Conservation (phyloP, 2,113 vertebrate genomes). For the Tringa solitaria region DNA sequence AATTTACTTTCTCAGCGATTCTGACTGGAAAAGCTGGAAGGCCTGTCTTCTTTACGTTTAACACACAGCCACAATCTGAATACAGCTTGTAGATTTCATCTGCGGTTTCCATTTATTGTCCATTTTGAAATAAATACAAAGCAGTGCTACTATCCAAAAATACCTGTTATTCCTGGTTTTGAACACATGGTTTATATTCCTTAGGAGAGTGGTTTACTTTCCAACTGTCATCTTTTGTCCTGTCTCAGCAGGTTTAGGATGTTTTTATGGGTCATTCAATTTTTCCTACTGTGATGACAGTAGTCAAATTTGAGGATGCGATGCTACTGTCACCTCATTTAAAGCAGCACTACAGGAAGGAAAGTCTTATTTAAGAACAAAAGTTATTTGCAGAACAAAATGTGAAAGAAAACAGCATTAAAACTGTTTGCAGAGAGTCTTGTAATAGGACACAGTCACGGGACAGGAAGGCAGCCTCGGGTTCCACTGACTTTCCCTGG, state of each 20-base stretch:
- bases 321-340: not conserved
- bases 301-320: not conserved
- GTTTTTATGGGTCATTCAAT: not conserved
- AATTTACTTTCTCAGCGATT: slow-evolving; percentile 40
- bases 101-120: slow-evolving; percentile 1
- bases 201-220: not conserved
- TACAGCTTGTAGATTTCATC: not conserved
- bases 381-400: not conserved
- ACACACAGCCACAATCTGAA: not conserved
- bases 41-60: not conserved
- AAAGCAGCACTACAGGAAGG: not conserved
- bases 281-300: not conserved
- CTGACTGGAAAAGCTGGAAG: not conserved
- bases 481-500: not conserved
- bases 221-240: not conserved
- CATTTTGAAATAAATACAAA: slow-evolving; percentile 22
- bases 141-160: not conserved
- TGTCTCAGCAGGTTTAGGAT: slow-evolving; percentile 8
- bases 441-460: not conserved
- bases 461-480: not conserved
- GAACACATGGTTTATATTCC: not conserved
- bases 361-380: not conserved
- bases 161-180: not conserved
- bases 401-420: not conserved
- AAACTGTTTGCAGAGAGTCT: not conserved